Percentiles rank a stretch among this genome's conserved stretches.
phyloP scores from a whole-genome alignment of 2,797 vertebrate genomes.

The Antennarius maculatus region DNA sequence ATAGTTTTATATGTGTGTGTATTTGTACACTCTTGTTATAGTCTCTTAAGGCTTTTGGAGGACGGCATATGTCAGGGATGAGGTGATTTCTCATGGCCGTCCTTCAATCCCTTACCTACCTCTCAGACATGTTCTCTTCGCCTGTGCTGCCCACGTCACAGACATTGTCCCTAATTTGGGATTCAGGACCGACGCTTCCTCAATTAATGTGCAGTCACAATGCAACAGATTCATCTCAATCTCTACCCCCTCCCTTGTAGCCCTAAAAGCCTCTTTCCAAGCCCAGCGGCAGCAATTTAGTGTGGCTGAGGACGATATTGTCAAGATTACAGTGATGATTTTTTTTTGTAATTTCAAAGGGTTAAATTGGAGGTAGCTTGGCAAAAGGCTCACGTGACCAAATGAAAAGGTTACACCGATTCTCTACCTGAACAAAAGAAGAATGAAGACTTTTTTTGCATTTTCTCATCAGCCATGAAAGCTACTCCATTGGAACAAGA shows the following conservation, averaged over 20 bases:
- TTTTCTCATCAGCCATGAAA: too few relatives aligned
- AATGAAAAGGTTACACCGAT: constrained; percentile 1
- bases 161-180: constrained; percentile 79
- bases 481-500: too few relatives aligned
- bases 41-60: constrained; percentile 77
- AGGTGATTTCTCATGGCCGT: constrained; percentile 68
- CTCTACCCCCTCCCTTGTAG: constrained; percentile 45
- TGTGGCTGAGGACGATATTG: constrained; percentile 27
- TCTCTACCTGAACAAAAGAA: constrained; percentile 18
- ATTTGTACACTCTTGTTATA: constrained; percentile 58
- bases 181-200: constrained; percentile 71
- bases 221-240: constrained; percentile 57
- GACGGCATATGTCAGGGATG: constrained; percentile 57
- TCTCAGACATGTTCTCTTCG: constrained; percentile 74
- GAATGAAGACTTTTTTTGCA: constrained; percentile 11
- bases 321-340: constrained; percentile 15
- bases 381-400: background rate
- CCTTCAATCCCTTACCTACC: constrained; percentile 78
- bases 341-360: constrained; percentile 21
- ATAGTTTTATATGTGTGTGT: constrained; percentile 17
- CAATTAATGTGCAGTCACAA: constrained; percentile 74
- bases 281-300: constrained; percentile 39
- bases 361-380: constrained; percentile 18
- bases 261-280: constrained; percentile 61
- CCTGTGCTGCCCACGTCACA: constrained; percentile 64